Evolutionary conservation across 37 sponge, comb jelly and placozoan species (phyloP).

Genomic region (Agelas oroides): DNA sequence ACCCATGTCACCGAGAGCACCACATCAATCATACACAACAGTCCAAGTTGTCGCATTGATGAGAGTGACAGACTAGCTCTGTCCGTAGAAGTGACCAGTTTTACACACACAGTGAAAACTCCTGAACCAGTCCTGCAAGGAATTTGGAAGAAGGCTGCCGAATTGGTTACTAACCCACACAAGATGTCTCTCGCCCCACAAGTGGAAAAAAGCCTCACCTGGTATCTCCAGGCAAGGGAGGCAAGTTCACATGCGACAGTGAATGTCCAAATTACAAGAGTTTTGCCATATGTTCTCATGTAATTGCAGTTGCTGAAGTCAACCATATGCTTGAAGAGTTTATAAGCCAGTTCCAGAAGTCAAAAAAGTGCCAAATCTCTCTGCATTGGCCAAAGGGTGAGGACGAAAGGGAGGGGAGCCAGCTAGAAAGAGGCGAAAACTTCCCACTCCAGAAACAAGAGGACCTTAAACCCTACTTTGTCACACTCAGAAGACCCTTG

Average conservation of each 20-base stretch:
- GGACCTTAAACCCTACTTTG: no score
- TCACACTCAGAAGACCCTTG: no score
- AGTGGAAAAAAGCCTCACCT: slow-evolving; percentile 36
- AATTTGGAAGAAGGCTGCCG: slow-evolving; percentile 37
- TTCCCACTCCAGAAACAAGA: no score
- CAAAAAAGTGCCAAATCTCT: not conserved
- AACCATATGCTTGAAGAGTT: slow-evolving; percentile 7
- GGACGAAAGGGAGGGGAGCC: slow-evolving; percentile 17
- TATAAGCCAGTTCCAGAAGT: not conserved
- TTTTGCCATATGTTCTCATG: slow-evolving; percentile 20
- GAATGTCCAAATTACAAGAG: slow-evolving; percentile 21
- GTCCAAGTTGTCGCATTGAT: no score
- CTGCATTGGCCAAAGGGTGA: slow-evolving; percentile 3
- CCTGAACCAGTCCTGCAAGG: slow-evolving; percentile 30
- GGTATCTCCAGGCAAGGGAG: slow-evolving; percentile 40
- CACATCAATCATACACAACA: no score
- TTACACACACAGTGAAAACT: not conserved
- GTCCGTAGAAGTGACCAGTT: not conserved
- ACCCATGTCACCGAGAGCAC: no score
- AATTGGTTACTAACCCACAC: not conserved
- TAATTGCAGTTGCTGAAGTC: not conserved
- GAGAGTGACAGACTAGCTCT: not conserved
- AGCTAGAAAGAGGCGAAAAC: not conserved
- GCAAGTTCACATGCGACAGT: slow-evolving; percentile 14
- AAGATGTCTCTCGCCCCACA: slow-evolving; percentile 37